phyloP scores from a whole-genome alignment of 2,797 vertebrate genomes.

The Hoplostethus mediterraneus region DNA sequence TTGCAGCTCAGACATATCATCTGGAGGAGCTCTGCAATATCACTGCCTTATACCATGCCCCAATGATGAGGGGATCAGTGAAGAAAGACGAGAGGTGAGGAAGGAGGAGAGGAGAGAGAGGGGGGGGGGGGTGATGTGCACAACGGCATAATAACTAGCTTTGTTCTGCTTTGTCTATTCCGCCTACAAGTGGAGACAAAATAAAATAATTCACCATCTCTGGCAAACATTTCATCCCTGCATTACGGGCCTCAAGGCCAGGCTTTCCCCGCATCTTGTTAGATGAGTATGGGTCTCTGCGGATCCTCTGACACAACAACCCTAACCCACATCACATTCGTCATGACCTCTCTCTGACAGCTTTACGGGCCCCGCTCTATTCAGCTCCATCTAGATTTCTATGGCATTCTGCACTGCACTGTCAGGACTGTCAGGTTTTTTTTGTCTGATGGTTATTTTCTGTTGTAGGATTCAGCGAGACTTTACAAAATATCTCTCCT shows the following conservation, averaged over 20 bases:
- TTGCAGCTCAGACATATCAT: constrained; percentile 40
- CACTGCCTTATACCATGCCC: neutral
- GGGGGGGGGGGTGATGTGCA: constrained; percentile 49
- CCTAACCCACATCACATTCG: constrained; percentile 30
- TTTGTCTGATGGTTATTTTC: neutral
- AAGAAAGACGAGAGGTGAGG: constrained; percentile 34
- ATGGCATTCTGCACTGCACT: neutral
- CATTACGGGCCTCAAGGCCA: constrained; percentile 65
- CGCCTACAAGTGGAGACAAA: constrained; percentile 58
- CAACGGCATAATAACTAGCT: constrained; percentile 67
- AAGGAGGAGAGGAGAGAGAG: constrained; percentile 41
- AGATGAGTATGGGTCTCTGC: constrained; percentile 53
- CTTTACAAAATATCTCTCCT: neutral
- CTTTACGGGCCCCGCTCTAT: constrained; percentile 1
- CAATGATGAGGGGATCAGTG: constrained; percentile 55
- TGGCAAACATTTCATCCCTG: constrained; percentile 70
- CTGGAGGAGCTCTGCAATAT: too few relatives aligned
- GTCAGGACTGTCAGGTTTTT: neutral
- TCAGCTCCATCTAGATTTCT: neutral
- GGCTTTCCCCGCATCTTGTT: constrained; percentile 56
- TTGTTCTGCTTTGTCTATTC: constrained; percentile 76
- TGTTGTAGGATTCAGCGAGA: neutral
- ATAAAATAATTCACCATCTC: constrained; percentile 68
- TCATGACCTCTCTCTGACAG: constrained; percentile 53
- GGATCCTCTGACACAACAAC: constrained; percentile 46